Evolutionary conservation across 1,140 invertebrate genomes (phyloP).

Genomic region (Drosophila repleta): DNA sequence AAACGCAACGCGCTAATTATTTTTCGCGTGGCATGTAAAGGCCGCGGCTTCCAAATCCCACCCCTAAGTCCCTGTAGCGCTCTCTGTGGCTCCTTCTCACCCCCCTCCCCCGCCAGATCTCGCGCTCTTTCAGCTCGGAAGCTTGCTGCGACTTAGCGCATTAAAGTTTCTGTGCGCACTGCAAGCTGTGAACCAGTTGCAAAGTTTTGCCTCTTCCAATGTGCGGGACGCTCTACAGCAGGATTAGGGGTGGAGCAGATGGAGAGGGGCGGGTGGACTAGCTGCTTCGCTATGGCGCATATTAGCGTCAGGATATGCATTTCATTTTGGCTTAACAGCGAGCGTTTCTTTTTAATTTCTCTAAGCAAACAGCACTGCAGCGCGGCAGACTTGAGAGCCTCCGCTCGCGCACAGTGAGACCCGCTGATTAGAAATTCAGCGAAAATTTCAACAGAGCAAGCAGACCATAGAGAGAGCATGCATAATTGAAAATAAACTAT

Average conservation of each 20-base stretch:
- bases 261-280: neutral
- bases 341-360: slow-evolving; percentile 44
- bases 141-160: slow-evolving; percentile 20
- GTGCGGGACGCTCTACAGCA: neutral
- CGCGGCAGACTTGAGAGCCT: neutral
- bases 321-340: slow-evolving; percentile 39
- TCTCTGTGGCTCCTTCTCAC: neutral
- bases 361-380: slow-evolving; percentile 24
- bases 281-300: slow-evolving; percentile 15
- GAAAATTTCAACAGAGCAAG: neutral
- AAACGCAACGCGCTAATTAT: slow-evolving; percentile 72
- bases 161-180: slow-evolving; percentile 24
- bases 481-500: too few relatives aligned
- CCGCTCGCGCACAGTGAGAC: neutral
- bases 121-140: neutral
- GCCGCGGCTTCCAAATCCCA: slow-evolving; percentile 8
- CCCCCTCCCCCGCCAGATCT: neutral
- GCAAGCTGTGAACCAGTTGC: slow-evolving; percentile 40
- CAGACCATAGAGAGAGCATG: too few relatives aligned
- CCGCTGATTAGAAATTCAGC: neutral
- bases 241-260: neutral
- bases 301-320: slow-evolving; percentile 37
- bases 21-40: slow-evolving; percentile 43
- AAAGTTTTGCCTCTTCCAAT: slow-evolving; percentile 20
- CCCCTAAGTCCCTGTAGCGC: neutral